A percentile compares a stretch with the other conserved stretches of the same genome.
phyloP scores from a whole-genome alignment of 2,888 invertebrate genomes.

The Heliconius ismenius region DNA sequence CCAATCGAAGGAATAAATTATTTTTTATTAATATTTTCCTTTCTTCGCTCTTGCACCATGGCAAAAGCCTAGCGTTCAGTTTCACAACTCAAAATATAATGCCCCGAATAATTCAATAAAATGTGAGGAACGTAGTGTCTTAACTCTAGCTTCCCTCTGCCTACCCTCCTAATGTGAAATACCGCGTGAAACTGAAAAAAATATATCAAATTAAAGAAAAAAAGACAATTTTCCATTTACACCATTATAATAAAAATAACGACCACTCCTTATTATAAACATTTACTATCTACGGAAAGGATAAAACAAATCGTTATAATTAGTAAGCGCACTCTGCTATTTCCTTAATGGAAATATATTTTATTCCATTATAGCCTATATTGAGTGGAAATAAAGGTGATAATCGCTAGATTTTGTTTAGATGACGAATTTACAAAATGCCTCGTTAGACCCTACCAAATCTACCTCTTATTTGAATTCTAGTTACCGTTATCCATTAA shows the following conservation, averaged over 20 bases:
- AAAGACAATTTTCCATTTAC: background rate
- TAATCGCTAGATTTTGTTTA: slow-evolving; percentile 22
- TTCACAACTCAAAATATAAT: no score
- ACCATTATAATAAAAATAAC: slow-evolving; percentile 1
- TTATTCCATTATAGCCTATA: slow-evolving; percentile 24
- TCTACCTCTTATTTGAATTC: slow-evolving; percentile 42
- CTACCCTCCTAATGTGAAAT: background rate
- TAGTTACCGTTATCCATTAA: slow-evolving; percentile 38
- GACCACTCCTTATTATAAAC: slow-evolving; percentile 18
- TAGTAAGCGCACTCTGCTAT: slow-evolving; percentile 31
- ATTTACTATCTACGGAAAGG: slow-evolving; percentile 22
- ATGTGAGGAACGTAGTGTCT: no score
- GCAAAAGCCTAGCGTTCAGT: no score
- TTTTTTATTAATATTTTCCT: no score
- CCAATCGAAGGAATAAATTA: no score
- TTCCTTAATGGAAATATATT: slow-evolving; percentile 33
- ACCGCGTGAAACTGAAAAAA: background rate
- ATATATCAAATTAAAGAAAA: background rate
- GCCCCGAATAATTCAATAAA: no score
- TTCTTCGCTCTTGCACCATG: no score
- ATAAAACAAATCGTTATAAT: slow-evolving; percentile 34
- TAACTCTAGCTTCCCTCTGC: no score
- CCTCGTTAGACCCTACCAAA: slow-evolving; percentile 42
- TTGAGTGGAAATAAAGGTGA: background rate
- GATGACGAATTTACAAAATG: slow-evolving; percentile 40